phyloP scores from a whole-genome alignment of 2,797 vertebrate species.

The Echiichthys vipera region DNA sequence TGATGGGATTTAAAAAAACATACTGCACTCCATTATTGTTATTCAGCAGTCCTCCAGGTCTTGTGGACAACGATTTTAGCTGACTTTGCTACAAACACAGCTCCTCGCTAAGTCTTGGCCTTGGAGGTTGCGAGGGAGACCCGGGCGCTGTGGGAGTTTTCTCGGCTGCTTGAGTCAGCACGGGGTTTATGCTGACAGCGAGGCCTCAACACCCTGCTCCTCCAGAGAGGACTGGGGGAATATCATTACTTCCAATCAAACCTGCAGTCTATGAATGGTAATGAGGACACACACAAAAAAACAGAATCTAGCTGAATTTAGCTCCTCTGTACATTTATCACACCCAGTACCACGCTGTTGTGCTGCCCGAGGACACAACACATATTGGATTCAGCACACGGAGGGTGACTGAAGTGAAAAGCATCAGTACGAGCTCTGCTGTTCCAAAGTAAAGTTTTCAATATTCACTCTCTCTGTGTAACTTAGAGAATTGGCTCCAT shows the following conservation, averaged over 20 bases:
- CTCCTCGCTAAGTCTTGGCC: slow-evolving; percentile 50
- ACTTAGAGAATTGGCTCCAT: slow-evolving; percentile 21
- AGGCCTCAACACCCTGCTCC: slow-evolving; percentile 55
- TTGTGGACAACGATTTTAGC: slow-evolving; percentile 58
- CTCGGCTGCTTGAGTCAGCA: slow-evolving; percentile 74
- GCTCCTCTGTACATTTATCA: slow-evolving; percentile 54
- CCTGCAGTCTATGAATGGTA: slow-evolving; percentile 68
- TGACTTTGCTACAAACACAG: slow-evolving; percentile 62
- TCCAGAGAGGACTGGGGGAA: slow-evolving; percentile 57
- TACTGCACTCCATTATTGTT: slow-evolving; percentile 49
- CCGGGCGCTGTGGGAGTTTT: slow-evolving; percentile 48
- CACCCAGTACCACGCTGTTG: neutral
- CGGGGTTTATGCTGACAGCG: slow-evolving; percentile 76
- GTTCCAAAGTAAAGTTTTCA: slow-evolving; percentile 34
- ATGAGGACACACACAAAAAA: slow-evolving; percentile 54
- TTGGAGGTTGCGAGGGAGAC: slow-evolving; percentile 49
- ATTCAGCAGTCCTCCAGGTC: slow-evolving; percentile 59
- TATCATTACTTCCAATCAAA: slow-evolving; percentile 78
- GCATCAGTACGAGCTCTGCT: neutral
- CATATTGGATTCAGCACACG: slow-evolving; percentile 43
- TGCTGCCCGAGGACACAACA: slow-evolving; percentile 1
- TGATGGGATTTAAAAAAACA: slow-evolving; percentile 9
- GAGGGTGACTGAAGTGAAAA: slow-evolving; percentile 29
- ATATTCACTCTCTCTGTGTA: slow-evolving; percentile 17
- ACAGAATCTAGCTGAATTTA: slow-evolving; percentile 63